Evolutionary conservation across 30 jellyfish, hydroid and myxozoan genomes (phyloP).

Genomic region (Chrysaora quinquecirrha): DNA sequence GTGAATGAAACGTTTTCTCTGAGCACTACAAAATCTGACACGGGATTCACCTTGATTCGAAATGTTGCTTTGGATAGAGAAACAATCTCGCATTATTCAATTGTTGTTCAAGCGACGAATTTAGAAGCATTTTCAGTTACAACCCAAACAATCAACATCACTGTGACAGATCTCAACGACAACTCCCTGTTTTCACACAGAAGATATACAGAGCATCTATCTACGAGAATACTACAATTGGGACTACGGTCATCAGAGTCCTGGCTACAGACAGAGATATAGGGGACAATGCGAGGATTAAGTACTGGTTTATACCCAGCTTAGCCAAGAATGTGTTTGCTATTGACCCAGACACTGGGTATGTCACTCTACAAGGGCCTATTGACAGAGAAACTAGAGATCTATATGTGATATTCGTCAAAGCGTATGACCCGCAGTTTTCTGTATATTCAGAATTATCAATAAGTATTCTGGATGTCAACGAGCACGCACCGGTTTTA

Average conservation of each 20-base stretch:
- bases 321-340: slow-evolving; percentile 67
- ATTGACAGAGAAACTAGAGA: slow-evolving; percentile 77
- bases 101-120: slow-evolving; percentile 69
- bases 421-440: slow-evolving; percentile 64
- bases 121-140: slow-evolving; percentile 33
- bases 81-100: slow-evolving; percentile 40
- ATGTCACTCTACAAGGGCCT: slow-evolving; percentile 61
- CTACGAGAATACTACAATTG: slow-evolving; percentile 72
- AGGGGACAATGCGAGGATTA: slow-evolving; percentile 70
- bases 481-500: slow-evolving; percentile 82
- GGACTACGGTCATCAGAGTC: slow-evolving; percentile 62
- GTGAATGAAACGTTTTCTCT: slow-evolving; percentile 51
- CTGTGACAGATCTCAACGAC: slow-evolving; percentile 83
- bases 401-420: slow-evolving; percentile 63
- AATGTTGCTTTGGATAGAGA: slow-evolving; percentile 80
- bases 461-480: slow-evolving; percentile 69
- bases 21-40: slow-evolving; percentile 50
- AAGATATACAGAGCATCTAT: slow-evolving; percentile 49
- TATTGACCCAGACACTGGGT: slow-evolving; percentile 64
- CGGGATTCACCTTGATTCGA: slow-evolving; percentile 50
- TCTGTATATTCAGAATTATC: slow-evolving; percentile 68
- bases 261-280: slow-evolving; percentile 84
- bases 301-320: slow-evolving; percentile 79
- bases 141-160: slow-evolving; percentile 51
- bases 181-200: slow-evolving; percentile 78